Base-by-base conservation (phyloP, 2,113 vertebrate species). In the Prunella himalayana region DNA sequence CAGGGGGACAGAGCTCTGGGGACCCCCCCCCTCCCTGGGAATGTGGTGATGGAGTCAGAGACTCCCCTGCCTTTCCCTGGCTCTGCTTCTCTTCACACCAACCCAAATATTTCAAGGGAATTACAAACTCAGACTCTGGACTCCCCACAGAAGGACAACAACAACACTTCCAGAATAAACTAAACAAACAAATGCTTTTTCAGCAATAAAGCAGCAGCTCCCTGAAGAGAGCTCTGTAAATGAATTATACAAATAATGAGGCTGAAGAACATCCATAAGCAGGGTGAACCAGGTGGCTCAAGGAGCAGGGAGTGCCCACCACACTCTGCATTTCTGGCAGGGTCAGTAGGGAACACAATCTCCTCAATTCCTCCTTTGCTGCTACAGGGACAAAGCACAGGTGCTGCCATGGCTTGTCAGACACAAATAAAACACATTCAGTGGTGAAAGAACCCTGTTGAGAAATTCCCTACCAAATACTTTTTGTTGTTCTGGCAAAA, bases 21-120 rank as follows among this genome's bases (percentile, higher is more conserved):
- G 53, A 37, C 11, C 25, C 15, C 39, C 13, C 15, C 39, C 13
- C 31, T 27, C 24, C 9, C 3, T 0, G 1, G 56, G 39, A 41
- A 10, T 0, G 2, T 1, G 19, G 12, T 11, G 50, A 45, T 35
- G 72, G 28, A 31, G 9, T 4, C 49, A 45, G 1, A 28, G 1
- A 27, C 42, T 11, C 11, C 16, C 15, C 33, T 25, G 44, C 44
- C 78, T 14, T n/a, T 11, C 53, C 59, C 18, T 6, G 0, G 2
- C 4, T 24, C 17, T 6, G 0, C 8, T 81, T 7, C 41, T 51
- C 35, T 23, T 13, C 9, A 64, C 41, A 25, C 16, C 59, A 1
- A 35, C 31, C 49, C 50, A 1, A 12, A 24, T 2, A 11, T 28
- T 10, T 2, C 25, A 4, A 6, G 24, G 1, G 20, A 2, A 5